Evolutionary conservation across 2,113 vertebrate genomes (phyloP).

Genomic region (Reinhardtius hippoglossoides): DNA sequence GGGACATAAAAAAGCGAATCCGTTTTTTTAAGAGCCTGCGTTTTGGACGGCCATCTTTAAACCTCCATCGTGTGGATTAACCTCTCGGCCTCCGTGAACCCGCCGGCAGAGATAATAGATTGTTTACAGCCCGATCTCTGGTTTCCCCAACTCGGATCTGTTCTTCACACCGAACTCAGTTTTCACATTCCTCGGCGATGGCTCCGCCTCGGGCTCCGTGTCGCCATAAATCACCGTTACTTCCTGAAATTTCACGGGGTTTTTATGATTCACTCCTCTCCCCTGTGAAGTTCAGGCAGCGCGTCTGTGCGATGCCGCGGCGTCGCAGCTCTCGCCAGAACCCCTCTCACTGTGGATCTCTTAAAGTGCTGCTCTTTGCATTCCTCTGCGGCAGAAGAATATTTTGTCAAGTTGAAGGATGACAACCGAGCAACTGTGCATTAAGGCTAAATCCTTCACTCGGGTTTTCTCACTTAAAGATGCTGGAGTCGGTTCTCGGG

Average conservation of each 20-base stretch:
- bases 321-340: conserved; percentile 5
- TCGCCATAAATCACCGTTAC: conserved; percentile 58
- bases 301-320: conserved; percentile 36
- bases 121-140: conserved; percentile 25
- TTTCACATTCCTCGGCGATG: conserved; percentile 34
- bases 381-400: conserved; percentile 26
- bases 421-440: conserved; percentile 59
- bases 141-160: conserved; percentile 32
- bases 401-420: conserved; percentile 28
- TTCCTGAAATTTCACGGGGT: conserved; percentile 46
- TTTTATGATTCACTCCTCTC: conserved; percentile 37
- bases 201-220: not conserved
- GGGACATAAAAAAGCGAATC: conserved; percentile 29
- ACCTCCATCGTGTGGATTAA: conserved; percentile 60
- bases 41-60: conserved; percentile 54
- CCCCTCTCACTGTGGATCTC: conserved; percentile 16
- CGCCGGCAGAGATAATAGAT: conserved; percentile 41
- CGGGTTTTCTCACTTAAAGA: conserved; percentile 40
- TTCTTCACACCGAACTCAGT: conserved; percentile 26
- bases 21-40: conserved; percentile 15
- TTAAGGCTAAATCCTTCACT: conserved; percentile 41
- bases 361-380: conserved; percentile 29
- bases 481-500: not conserved
- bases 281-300: conserved; percentile 21
- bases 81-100: conserved; percentile 45